Evolutionary conservation across 2,797 vertebrate species (phyloP).

Genomic region (Darevskia nairensis): DNA sequence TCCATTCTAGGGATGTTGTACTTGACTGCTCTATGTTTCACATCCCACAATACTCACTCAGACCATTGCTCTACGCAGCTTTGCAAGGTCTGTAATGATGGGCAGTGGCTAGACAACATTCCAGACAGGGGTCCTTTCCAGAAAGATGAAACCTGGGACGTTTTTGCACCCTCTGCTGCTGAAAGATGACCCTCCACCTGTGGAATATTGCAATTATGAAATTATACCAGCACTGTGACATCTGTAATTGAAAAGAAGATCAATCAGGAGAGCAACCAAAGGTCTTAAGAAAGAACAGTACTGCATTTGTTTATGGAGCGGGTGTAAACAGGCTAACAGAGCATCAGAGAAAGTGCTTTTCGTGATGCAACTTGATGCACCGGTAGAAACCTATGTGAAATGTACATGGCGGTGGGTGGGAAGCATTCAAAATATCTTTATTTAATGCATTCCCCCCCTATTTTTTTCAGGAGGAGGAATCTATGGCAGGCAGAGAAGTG

Average conservation of each 20-base stretch:
- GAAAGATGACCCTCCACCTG: neutral
- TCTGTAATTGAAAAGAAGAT: constrained; percentile 69
- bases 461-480: constrained; percentile 42
- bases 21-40: too few relatives aligned
- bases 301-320: neutral
- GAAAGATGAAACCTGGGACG: neutral
- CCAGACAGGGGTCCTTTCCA: neutral
- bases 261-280: constrained; percentile 25
- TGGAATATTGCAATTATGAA: neutral
- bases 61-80: neutral
- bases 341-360: neutral
- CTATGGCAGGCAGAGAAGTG: constrained; percentile 19
- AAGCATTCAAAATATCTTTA: constrained; percentile 3
- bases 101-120: neutral
- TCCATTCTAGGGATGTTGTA: too few relatives aligned
- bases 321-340: neutral
- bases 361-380: neutral
- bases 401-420: neutral
- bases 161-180: neutral
- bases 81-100: neutral
- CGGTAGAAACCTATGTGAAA: neutral
- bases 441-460: neutral
- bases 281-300: constrained; percentile 15
- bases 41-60: neutral
- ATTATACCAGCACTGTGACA: constrained; percentile 62